Percentiles rank a stretch among this genome's conserved stretches.
These are phyloP conservation scores for Asteroscopus sphinx DNA, from an alignment of 2,888 invertebrate genomes.

Conservation along the genomic window DNA sequence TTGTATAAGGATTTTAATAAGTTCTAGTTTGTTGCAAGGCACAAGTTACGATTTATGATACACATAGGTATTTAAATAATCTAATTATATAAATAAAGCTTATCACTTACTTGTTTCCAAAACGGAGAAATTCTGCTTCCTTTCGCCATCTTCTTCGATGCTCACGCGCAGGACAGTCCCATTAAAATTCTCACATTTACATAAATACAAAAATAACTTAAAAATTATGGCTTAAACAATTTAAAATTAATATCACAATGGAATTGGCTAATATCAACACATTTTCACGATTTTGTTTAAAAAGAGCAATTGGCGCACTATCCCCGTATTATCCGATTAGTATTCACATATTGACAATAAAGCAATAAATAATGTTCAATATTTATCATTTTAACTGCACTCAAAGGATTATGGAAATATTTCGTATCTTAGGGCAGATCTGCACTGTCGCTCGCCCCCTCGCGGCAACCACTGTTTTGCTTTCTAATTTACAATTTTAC, in stretches of 20 bases:
- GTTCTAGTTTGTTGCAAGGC: too few species aligned
- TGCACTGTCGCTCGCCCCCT: conserved; percentile 14
- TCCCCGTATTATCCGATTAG: conserved; percentile 24
- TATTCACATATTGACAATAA: conserved; percentile 42
- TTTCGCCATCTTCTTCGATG: conserved; percentile 50
- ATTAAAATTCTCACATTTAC: conserved; percentile 13
- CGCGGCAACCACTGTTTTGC: not conserved
- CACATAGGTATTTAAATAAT: too few species aligned
- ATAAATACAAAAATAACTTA: conserved; percentile 3
- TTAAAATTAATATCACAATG: conserved; percentile 36
- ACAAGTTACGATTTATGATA: too few species aligned
- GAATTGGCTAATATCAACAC: conserved; percentile 35
- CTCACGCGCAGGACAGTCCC: conserved; percentile 21
- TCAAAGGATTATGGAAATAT: conserved; percentile 44
- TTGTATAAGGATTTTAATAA: too few species aligned
- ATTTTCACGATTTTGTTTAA: conserved; percentile 25
- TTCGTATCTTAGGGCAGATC: conserved; percentile 43
- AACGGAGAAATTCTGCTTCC: conserved; percentile 63
- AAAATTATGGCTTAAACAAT: conserved; percentile 10
- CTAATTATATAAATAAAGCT: conserved; percentile 1
- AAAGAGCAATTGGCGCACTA: conserved; percentile 10
- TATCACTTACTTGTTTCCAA: conserved; percentile 65
- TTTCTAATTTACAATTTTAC: not conserved
- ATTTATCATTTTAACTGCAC: conserved; percentile 58
- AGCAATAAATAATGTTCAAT: conserved; percentile 39